Conservation (phyloP, 2,797 vertebrate genomes). For the Takifugu rubripes region DNA sequence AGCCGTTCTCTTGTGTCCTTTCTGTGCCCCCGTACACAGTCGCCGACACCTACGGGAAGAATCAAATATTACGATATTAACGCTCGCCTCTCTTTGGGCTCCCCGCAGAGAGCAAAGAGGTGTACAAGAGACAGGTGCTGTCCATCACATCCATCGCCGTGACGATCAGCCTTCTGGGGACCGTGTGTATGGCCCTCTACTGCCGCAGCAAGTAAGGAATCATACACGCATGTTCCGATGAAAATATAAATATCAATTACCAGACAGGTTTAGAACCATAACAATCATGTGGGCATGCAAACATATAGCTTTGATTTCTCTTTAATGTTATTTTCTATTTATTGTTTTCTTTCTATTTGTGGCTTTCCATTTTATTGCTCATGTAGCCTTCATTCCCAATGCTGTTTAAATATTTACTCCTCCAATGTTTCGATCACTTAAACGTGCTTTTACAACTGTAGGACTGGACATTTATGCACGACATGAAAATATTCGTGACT, state of each 20-base stretch:
- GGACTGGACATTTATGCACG: background rate
- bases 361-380: background rate
- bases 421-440: background rate
- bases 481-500: too few relatives aligned
- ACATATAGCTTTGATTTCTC: too few relatives aligned
- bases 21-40: too few relatives aligned
- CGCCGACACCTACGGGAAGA: background rate
- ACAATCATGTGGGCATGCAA: too few relatives aligned
- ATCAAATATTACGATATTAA: background rate
- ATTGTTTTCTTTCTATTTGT: background rate
- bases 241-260: too few relatives aligned
- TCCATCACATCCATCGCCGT: conserved; percentile 94
- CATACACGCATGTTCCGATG: background rate
- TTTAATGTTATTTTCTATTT: too few relatives aligned
- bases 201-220: conserved; percentile 90
- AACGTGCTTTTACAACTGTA: background rate
- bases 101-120: conserved; percentile 77
- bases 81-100: conserved; percentile 36
- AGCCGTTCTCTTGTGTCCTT: too few relatives aligned
- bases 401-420: background rate
- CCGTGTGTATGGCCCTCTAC: conserved; percentile 93
- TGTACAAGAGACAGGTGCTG: conserved; percentile 81
- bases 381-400: background rate
- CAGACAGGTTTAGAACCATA: too few relatives aligned
- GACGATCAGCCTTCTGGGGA: conserved; percentile 90